These are phyloP conservation scores for Nannoperca australis DNA, from an alignment of 2,797 vertebrate species.

Conservation along the genomic window DNA sequence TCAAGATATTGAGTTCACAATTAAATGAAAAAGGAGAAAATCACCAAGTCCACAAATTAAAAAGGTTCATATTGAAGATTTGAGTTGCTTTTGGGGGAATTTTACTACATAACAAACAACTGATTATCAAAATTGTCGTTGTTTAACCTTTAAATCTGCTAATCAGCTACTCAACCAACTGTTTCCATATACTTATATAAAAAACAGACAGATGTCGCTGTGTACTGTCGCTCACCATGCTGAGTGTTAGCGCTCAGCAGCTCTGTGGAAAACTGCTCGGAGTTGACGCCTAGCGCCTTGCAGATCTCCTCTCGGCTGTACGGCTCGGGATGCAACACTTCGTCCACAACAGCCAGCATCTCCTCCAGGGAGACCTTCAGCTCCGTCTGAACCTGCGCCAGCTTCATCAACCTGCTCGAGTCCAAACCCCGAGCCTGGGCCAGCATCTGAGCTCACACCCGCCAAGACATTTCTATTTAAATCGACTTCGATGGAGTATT, in stretches of 20 bases:
- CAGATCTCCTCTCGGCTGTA: constrained; percentile 94
- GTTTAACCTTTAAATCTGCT: not conserved
- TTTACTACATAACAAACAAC: not conserved
- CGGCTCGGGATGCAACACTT: constrained; percentile 90
- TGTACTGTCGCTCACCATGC: constrained; percentile 85
- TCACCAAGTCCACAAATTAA: not conserved
- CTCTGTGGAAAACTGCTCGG: constrained; percentile 86
- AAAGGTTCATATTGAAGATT: not conserved
- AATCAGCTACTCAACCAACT: not conserved
- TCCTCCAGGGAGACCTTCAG: constrained; percentile 89
- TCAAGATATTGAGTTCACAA: not conserved
- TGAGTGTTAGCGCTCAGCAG: constrained; percentile 92
- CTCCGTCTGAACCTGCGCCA: constrained; percentile 89
- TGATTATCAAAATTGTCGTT: not conserved
- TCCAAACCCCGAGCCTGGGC: constrained; percentile 88
- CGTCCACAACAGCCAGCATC: constrained; percentile 90
- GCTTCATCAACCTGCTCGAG: constrained; percentile 83
- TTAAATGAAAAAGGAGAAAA: not conserved
- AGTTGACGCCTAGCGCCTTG: constrained; percentile 86
- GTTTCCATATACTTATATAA: not conserved
- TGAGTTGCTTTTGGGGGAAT: not conserved
- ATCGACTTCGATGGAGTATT: constrained; percentile 21
- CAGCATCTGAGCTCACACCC: constrained; percentile 86
- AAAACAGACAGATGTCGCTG: not conserved
- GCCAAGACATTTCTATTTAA: not conserved